phyloP scores from a whole-genome alignment of 2,888 invertebrate species.

The Pharmacophagus antenor region DNA sequence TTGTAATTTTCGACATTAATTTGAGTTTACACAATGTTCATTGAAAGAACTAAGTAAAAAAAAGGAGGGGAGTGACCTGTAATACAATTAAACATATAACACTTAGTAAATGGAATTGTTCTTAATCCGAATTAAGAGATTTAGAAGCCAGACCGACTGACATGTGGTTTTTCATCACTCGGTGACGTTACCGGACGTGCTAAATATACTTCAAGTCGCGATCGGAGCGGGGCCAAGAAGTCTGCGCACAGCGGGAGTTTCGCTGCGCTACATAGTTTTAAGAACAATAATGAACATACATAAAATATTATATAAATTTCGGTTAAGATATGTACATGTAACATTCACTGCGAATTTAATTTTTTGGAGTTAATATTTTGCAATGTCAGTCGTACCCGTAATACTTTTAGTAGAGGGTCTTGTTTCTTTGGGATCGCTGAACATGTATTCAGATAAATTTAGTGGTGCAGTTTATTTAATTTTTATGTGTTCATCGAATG shows the following conservation, averaged over 20 bases:
- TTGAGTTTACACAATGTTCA: no score
- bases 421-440: no score
- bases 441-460: no score
- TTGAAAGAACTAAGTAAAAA: neutral
- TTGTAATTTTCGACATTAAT: no score
- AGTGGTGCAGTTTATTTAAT: no score
- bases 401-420: no score
- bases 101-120: slow-evolving; percentile 20
- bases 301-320: neutral
- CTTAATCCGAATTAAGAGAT: slow-evolving; percentile 28
- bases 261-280: neutral
- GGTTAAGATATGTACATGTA: no score
- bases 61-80: slow-evolving; percentile 8
- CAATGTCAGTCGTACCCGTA: no score
- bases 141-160: slow-evolving; percentile 30
- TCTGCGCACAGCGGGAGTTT: neutral
- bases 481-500: no score
- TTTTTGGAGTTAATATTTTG: no score
- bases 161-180: slow-evolving; percentile 48
- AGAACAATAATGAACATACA: neutral
- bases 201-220: slow-evolving; percentile 58
- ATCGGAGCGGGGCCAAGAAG: slow-evolving; percentile 16
- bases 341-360: no score
- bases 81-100: slow-evolving; percentile 22
- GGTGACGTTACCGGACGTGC: slow-evolving; percentile 59